Evolutionary conservation across 2,113 vertebrate genomes (phyloP).

Genomic region (Oxygymnocypris stewartii): DNA sequence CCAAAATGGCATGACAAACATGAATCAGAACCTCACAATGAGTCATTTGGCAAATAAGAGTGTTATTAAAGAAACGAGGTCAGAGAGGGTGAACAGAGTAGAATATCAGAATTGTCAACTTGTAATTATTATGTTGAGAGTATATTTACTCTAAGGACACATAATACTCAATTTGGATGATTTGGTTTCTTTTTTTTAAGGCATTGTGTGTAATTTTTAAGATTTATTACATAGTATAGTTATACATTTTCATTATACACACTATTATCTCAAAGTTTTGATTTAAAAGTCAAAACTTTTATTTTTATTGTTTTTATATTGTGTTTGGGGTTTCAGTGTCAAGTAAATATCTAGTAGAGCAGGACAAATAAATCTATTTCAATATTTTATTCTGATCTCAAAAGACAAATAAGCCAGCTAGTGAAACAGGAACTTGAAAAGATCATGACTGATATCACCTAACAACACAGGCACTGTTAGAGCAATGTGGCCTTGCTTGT

Average conservation of each 20-base stretch:
- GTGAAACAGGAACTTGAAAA: conserved; percentile 4
- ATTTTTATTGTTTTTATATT: not conserved
- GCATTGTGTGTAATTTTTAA: not conserved
- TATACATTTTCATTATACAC: not conserved
- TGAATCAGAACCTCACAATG: not conserved
- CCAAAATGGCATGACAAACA: not conserved
- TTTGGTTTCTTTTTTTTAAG: not conserved
- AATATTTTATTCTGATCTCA: conserved; percentile 25
- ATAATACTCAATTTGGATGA: not conserved
- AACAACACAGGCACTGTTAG: not conserved
- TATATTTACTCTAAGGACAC: not conserved
- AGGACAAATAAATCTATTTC: not conserved
- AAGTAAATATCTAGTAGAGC: not conserved
- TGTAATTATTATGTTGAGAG: not conserved
- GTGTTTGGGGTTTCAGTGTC: not conserved
- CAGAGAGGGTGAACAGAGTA: not conserved
- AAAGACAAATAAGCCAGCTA: not conserved
- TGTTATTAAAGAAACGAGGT: not conserved
- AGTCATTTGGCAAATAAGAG: not conserved
- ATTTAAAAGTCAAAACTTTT: not conserved
- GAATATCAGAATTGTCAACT: not conserved
- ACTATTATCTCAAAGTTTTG: not conserved
- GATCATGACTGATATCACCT: conserved; percentile 1
- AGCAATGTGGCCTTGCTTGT: conserved; percentile 12
- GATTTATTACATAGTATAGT: not conserved